Percentiles rank a stretch among this genome's conserved stretches.
Conservation (phyloP, 2,113 vertebrate species). For the Mormoops blainvillei region DNA sequence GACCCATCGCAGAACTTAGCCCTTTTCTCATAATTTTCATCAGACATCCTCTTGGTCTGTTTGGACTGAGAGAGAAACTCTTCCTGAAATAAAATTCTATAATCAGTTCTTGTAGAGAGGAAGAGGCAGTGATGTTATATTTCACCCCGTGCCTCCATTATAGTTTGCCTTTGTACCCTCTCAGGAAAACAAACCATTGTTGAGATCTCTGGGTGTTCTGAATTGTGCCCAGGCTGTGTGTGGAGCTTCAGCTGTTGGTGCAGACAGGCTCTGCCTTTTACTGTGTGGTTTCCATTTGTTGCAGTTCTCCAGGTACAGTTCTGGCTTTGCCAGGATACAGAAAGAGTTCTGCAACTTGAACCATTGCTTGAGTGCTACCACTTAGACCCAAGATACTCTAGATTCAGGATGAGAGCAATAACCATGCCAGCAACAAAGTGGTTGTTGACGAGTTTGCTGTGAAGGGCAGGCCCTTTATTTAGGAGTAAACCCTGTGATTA, state of each 20-base stretch:
- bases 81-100: background rate
- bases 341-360: background rate
- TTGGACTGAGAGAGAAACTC: background rate
- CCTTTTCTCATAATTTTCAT: conserved; percentile 1
- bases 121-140: background rate
- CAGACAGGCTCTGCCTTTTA: conserved; percentile 17
- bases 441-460: background rate
- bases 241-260: background rate
- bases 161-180: background rate
- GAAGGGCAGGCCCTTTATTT: background rate
- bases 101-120: background rate
- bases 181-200: background rate
- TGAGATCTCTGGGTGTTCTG: background rate
- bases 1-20: background rate
- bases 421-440: background rate
- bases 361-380: background rate
- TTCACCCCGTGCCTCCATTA: background rate
- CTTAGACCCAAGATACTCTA: background rate
- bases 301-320: background rate
- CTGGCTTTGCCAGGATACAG: background rate
- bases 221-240: background rate
- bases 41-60: background rate
- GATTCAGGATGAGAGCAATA: background rate
- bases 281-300: background rate
- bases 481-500: background rate